These are phyloP conservation scores for Microcaecilia unicolor DNA, from an alignment of 2,797 vertebrate species.

Conservation along the genomic window DNA sequence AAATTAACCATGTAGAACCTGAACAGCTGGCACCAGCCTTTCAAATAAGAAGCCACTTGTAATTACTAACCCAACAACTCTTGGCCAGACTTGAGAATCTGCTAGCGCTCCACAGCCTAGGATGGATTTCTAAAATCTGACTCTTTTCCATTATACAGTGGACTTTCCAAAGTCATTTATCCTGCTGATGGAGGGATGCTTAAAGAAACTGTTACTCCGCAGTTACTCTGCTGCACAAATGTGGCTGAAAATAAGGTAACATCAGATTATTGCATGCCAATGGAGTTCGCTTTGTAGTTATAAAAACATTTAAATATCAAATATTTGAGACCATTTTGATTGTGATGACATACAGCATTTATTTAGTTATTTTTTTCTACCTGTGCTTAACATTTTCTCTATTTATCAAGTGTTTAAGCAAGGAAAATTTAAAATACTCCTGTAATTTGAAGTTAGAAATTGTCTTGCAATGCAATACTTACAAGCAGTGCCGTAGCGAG, in stretches of 20 bases:
- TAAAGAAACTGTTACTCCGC: conserved; percentile 53
- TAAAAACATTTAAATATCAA: too few species aligned
- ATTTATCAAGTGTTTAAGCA: too few species aligned
- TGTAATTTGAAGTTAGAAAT: too few species aligned
- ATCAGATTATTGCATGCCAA: too few species aligned
- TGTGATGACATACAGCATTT: too few species aligned
- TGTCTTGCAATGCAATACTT: too few species aligned
- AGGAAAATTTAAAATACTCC: too few species aligned
- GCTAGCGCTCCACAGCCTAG: conserved; percentile 22
- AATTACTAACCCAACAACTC: conserved; percentile 52
- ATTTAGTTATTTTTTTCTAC: too few species aligned
- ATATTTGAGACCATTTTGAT: too few species aligned
- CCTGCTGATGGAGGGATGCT: conserved; percentile 41
- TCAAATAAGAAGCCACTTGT: conserved; percentile 44
- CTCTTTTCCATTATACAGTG: conserved; percentile 29
- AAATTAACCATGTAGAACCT: conserved; percentile 65
- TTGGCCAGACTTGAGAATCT: conserved; percentile 39
- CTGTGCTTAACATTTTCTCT: too few species aligned
- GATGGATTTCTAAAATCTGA: conserved; percentile 16
- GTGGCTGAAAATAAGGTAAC: conserved; percentile 52
- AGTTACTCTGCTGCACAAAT: conserved; percentile 53
- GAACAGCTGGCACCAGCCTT: conserved; percentile 60
- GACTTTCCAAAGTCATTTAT: conserved; percentile 49
- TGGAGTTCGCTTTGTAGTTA: too few species aligned
- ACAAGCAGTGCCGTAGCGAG: too few species aligned